Conservation (phyloP, 1,140 invertebrate species). For the Ptiloglossa arizonensis region DNA sequence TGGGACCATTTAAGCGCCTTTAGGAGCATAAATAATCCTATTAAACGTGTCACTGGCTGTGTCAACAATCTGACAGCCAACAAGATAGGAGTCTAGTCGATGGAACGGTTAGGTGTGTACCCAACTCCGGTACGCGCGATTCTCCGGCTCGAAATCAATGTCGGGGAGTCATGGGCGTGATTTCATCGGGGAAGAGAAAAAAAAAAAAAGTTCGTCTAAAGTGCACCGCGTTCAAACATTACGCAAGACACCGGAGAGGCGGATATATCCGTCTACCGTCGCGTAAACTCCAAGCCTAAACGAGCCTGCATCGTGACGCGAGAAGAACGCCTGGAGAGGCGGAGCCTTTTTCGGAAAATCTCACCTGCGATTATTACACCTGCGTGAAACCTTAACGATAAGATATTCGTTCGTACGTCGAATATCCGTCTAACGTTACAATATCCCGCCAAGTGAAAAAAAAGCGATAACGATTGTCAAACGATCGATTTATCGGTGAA, state of each 20-base stretch:
- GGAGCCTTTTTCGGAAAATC: background rate
- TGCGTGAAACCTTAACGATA: too few species aligned
- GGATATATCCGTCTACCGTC: background rate
- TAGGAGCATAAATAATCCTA: slow-evolving; percentile 78
- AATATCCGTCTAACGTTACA: too few species aligned
- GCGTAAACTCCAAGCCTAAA: background rate
- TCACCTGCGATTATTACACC: background rate
- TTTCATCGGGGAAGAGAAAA: slow-evolving; percentile 6
- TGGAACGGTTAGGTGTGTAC: slow-evolving; percentile 34
- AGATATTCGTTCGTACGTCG: too few species aligned
- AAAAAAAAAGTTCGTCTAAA: background rate
- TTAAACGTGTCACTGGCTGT: slow-evolving; percentile 76
- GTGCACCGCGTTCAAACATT: slow-evolving; percentile 22
- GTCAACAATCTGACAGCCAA: slow-evolving; percentile 76
- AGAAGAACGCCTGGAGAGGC: background rate
- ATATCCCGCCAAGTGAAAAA: too few species aligned
- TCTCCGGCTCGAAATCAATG: slow-evolving; percentile 36
- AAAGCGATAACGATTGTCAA: too few species aligned
- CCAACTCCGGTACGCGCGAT: slow-evolving; percentile 17
- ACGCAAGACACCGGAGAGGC: slow-evolving; percentile 5
- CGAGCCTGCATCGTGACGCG: background rate
- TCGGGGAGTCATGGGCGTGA: slow-evolving; percentile 26
- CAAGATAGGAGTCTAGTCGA: slow-evolving; percentile 59
- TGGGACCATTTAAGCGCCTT: slow-evolving; percentile 72
- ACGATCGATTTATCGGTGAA: too few species aligned